A percentile compares a stretch with the other conserved stretches of the same genome.
Evolutionary conservation across 2,797 vertebrate species (phyloP).

Genomic region (Pseudocheirus occidentalis): DNA sequence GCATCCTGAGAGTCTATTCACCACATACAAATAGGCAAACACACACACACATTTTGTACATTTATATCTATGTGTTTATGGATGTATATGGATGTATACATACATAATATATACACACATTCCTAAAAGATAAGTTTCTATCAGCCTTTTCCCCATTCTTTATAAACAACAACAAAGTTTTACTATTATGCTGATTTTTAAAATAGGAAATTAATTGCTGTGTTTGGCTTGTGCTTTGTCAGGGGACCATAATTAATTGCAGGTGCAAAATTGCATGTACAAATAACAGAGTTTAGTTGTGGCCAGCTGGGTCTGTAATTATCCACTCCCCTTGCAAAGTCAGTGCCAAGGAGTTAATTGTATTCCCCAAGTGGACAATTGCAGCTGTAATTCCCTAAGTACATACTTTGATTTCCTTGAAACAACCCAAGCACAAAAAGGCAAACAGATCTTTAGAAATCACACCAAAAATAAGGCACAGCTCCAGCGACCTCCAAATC

Average conservation of each 20-base stretch:
- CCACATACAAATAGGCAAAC: not conserved
- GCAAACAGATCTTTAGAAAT: not conserved
- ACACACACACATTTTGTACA: not conserved
- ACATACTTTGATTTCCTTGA: conserved; percentile 2
- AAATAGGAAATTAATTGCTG: not conserved
- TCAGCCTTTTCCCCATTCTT: not conserved
- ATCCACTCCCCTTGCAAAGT: not conserved
- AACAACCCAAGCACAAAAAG: not conserved
- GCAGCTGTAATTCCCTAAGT: not conserved
- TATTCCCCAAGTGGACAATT: not conserved
- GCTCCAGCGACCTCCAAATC: not conserved
- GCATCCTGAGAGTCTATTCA: not conserved
- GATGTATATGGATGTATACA: not conserved
- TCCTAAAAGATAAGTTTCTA: not conserved
- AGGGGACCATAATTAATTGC: not conserved
- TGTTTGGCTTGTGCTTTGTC: not conserved
- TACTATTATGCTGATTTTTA: not conserved
- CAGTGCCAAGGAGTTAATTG: conserved; percentile 1
- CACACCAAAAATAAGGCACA: not conserved
- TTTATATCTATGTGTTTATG: not conserved
- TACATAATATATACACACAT: not conserved
- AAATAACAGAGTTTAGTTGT: not conserved
- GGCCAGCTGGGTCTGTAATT: not conserved
- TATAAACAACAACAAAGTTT: not conserved
- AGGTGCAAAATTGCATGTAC: not conserved